Conservation (phyloP, 2,113 vertebrate genomes). For the Mohoua ochrocephala region DNA sequence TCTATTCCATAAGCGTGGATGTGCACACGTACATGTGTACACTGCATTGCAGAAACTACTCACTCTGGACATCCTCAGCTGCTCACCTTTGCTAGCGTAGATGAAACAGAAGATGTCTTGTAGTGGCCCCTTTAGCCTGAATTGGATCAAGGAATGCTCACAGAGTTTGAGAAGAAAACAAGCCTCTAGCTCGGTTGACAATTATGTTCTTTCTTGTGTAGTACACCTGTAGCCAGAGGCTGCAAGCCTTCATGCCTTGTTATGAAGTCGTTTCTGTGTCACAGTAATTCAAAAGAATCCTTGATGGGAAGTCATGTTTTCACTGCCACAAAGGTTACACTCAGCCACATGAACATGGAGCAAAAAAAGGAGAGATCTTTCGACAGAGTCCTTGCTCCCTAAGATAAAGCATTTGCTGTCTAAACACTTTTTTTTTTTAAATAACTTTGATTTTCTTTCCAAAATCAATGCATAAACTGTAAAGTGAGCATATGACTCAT, state of each 20-base stretch:
- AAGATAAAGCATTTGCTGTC: background rate
- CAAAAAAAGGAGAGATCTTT: background rate
- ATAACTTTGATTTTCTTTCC: background rate
- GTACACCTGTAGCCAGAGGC: background rate
- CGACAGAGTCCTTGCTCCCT: background rate
- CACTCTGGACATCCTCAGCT: background rate
- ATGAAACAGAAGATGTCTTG: background rate
- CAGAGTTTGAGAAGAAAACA: background rate
- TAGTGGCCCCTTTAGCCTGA: background rate
- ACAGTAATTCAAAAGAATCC: background rate
- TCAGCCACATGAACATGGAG: background rate
- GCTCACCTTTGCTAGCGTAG: background rate
- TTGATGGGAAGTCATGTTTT: background rate
- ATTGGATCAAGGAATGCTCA: background rate
- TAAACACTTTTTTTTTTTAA: background rate
- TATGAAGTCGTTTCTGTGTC: background rate
- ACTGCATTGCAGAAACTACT: background rate
- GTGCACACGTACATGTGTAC: no score
- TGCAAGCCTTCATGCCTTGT: background rate
- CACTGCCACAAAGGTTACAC: background rate
- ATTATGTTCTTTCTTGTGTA: background rate
- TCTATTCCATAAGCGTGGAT: background rate
- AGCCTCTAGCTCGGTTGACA: background rate
- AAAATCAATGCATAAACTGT: background rate
- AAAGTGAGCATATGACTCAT: background rate